A percentile compares a stretch with the other conserved stretches of the same genome.
phyloP scores from a whole-genome alignment of 1,140 invertebrate species.

The Drosophila ambigua region DNA sequence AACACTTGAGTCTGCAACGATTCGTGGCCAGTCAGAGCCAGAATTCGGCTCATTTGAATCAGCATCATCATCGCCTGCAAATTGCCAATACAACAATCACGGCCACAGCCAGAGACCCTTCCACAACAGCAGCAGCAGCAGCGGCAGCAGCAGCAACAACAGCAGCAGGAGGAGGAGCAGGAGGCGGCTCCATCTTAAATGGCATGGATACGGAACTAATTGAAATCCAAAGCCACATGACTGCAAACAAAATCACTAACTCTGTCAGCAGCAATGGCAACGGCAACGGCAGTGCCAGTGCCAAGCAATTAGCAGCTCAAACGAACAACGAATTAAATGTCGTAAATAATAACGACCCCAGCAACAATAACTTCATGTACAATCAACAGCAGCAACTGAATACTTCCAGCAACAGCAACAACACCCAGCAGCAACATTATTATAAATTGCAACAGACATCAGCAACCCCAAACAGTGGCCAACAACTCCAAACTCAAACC shows the following conservation, averaged over 20 bases:
- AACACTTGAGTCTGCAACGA: constrained; percentile 75
- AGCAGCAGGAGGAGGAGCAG: constrained; percentile 8
- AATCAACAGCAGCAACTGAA: constrained; percentile 78
- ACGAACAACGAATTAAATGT: constrained; percentile 78
- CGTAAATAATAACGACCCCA: constrained; percentile 76
- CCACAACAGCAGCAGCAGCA: constrained; percentile 27
- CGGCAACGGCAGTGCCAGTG: constrained; percentile 50
- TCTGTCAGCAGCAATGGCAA: constrained; percentile 35
- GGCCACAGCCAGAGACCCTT: constrained; percentile 65
- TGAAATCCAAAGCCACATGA: constrained; percentile 74
- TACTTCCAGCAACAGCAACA: constrained; percentile 58
- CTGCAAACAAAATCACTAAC: constrained; percentile 67
- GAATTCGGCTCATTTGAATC: constrained; percentile 69
- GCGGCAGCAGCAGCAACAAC: constrained; percentile 29
- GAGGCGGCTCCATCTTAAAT: constrained; percentile 32
- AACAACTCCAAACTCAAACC: constrained; percentile 19
- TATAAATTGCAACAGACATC: constrained; percentile 74
- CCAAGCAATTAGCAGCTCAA: constrained; percentile 72
- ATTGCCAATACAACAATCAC: constrained; percentile 83
- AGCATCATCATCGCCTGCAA: constrained; percentile 78
- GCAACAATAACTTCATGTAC: constrained; percentile 75
- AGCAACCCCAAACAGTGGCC: constrained; percentile 46
- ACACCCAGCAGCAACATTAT: constrained; percentile 64
- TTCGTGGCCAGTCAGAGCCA: constrained; percentile 72
- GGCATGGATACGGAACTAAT: constrained; percentile 77